Evolutionary conservation across 2,888 invertebrate species (phyloP).

Genomic region (Apeira syringaria): DNA sequence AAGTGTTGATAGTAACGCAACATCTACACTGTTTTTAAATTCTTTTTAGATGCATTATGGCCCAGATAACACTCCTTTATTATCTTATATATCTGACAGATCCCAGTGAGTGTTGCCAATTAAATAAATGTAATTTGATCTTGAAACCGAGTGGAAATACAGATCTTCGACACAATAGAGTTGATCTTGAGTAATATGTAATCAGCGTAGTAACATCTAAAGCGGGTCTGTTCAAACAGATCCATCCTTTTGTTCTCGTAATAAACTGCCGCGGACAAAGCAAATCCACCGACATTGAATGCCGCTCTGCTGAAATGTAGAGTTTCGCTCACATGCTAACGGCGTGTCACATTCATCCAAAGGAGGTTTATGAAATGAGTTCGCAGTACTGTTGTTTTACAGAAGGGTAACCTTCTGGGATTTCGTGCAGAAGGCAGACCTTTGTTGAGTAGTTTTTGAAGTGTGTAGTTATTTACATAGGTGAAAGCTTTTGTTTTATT

Average conservation of each 20-base stretch:
- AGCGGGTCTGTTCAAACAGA: constrained; percentile 66
- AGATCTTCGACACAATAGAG: constrained; percentile 62
- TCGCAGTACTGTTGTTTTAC: constrained; percentile 34
- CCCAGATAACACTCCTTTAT: too few relatives aligned
- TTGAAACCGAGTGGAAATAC: constrained; percentile 52
- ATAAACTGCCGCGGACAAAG: constrained; percentile 74
- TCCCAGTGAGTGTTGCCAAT: constrained; percentile 49
- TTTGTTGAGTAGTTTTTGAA: constrained; percentile 22
- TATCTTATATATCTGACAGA: constrained; percentile 45
- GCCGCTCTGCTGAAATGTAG: constrained; percentile 62
- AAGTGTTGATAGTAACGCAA: too few relatives aligned
- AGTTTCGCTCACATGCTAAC: constrained; percentile 38
- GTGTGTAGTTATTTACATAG: constrained; percentile 7
- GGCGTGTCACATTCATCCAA: constrained; percentile 49
- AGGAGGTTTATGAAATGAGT: constrained; percentile 52
- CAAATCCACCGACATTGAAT: constrained; percentile 66
- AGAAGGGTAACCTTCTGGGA: constrained; percentile 27
- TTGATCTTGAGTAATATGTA: constrained; percentile 66
- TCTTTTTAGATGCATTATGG: too few relatives aligned
- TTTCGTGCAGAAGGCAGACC: constrained; percentile 15
- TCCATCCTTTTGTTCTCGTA: constrained; percentile 72
- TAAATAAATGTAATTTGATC: constrained; percentile 61
- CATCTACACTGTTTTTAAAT: too few relatives aligned
- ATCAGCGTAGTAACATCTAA: constrained; percentile 69
- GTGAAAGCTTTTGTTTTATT: constrained; percentile 8